Evolutionary conservation across 2,888 invertebrate genomes (phyloP), one percentile per base, ranked within the genome.

Genomic region (Phengaris alcon): DNA sequence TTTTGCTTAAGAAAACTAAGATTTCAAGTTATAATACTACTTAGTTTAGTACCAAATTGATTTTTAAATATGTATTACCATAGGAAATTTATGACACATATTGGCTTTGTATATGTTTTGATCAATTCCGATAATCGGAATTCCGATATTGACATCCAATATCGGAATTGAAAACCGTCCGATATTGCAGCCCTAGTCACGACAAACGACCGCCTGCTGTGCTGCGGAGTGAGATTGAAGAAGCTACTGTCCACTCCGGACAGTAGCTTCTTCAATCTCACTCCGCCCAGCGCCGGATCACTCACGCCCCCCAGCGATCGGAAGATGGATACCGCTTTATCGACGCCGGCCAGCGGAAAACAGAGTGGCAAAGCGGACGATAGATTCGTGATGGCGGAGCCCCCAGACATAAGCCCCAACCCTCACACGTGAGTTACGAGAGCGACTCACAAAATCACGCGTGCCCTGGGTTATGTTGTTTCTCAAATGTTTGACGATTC

Each of bases 371-470:
- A 48, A 22, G 70, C 70, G 55, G 68, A 75, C 35, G 78, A 87
- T 10, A 82, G 76, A 79, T 87, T 88, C 81, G 89, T 91, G 77
- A 81, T 77, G 79, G 93, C 91, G 48, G 82, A 85, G 81, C 85
- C 82, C 77, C 90, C 91, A 64, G 93, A 93, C 80, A 83, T 84
- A 81, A 92, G 88, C 85, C 91, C 90, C 82, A 90, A 93, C 79
- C 91, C 91, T 79, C 93, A 93, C 87, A 92, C 93, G 94, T 94
- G 93, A 94, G 94, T 94, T 93, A 57, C 76, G 83, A 81, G 51
- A 54, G 72, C 83, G 83, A 82, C 86, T 83, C 87, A 84, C 84
- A 83, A 75, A 74, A 75, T 83, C 85, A 85, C 87, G 87, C 87
- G 87, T 87, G 85, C 78, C 82, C 52, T 54, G 72, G 70, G 51